Evolutionary conservation across 2,797 vertebrate species (phyloP), one percentile per base, ranked within the genome.

Genomic region (Myoxocephalus aenaeus): DNA sequence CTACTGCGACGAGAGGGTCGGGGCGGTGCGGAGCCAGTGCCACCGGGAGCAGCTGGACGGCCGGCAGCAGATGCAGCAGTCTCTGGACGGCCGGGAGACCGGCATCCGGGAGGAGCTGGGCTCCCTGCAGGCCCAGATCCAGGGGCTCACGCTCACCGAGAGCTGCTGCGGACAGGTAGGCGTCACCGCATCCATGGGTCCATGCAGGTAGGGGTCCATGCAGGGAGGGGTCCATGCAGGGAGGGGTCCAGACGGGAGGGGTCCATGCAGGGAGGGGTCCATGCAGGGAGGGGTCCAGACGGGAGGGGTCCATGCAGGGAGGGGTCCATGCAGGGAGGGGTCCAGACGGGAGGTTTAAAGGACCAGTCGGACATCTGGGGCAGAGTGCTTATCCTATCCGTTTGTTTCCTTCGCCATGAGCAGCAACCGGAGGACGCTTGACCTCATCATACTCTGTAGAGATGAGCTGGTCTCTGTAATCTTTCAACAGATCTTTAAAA

Each of bases 51-150:
- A 97, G 84, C 87, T 94, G 80, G 93, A 95, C 40, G 94, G 97
- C 57, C 97, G 97, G 86, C 96, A 98, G 86, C 96, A 96, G 7
- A 95, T 99, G 62, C 96, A 97, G 86, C 96, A 97, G 89, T 96
- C 94, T 0, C 93, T 99, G 76, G 96, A 99, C 0, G 97, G 98
- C 71, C 95, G 91, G 77, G 97, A 98, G 87, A 96, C 97, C 0
- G 97, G 97, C 57, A 89, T 99, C 76, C 96, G 97, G 73, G 94
- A 95, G 79, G 97, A 99, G 83, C 91, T 99, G 86, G 96, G 96
- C 1, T 91, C 97, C 62, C 90, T 99, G 72, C 97, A 97, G 78
- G 94, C 96, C 59, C 97, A 95, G 91, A 96, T 99, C 81, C 97
- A 98, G 89, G 97, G 97, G 48, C 90, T 99, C 14, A 97, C 96